Evolutionary conservation across 2,888 invertebrate species (phyloP).

Genomic region (Pomacea canaliculata): DNA sequence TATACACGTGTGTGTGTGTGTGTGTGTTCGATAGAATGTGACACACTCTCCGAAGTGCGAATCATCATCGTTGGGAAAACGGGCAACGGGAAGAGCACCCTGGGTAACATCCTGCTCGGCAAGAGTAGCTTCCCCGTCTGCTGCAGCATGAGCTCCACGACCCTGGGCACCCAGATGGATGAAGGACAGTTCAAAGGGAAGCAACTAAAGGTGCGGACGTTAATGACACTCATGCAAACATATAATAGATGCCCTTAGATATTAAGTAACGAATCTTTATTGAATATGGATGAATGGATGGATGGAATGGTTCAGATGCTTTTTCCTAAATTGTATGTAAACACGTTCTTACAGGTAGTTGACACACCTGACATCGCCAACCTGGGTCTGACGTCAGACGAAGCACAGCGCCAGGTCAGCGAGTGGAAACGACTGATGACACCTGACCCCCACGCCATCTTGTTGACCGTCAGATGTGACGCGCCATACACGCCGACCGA

Average conservation of each 20-base stretch:
- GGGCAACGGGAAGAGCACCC: conserved; percentile 20
- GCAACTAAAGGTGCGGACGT: neutral
- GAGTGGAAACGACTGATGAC: neutral
- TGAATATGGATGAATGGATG: too few relatives aligned
- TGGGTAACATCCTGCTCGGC: conserved; percentile 13
- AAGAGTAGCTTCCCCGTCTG: conserved; percentile 1
- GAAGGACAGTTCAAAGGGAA: neutral
- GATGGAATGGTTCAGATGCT: too few relatives aligned
- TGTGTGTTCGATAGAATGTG: neutral
- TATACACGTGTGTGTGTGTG: neutral
- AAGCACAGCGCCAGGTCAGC: conserved; percentile 1
- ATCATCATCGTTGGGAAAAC: conserved; percentile 15
- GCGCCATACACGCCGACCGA: conserved; percentile 11
- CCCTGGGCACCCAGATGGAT: neutral
- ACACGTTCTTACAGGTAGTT: neutral
- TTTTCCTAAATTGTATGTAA: too few relatives aligned
- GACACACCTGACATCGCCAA: conserved; percentile 17
- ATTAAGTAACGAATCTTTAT: too few relatives aligned
- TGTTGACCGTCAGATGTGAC: conserved; percentile 16
- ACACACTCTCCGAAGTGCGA: neutral
- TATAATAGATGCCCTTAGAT: too few relatives aligned
- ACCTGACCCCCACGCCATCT: conserved; percentile 7
- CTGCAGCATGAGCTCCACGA: neutral
- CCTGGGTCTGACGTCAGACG: neutral
- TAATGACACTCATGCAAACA: neutral